Conservation (phyloP, 2,888 invertebrate genomes). For the Laspeyria flexula region DNA sequence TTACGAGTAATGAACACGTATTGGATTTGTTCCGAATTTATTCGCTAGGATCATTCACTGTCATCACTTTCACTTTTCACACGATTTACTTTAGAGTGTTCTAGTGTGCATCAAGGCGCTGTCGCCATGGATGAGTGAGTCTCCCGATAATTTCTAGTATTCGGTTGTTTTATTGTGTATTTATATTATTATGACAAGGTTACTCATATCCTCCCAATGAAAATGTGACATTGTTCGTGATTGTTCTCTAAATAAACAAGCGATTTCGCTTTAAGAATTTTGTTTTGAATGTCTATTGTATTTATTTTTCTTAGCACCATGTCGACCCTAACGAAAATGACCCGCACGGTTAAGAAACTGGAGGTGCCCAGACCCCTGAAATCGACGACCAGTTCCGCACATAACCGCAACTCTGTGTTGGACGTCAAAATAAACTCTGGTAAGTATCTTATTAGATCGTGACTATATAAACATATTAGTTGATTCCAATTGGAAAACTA, state of each 20-base stretch:
- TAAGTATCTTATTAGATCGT: constrained; percentile 56
- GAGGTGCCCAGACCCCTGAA: constrained; percentile 92
- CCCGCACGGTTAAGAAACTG: constrained; percentile 90
- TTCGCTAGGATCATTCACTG: constrained; percentile 84
- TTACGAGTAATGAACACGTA: constrained; percentile 85
- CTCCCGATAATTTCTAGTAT: constrained; percentile 61
- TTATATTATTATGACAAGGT: constrained; percentile 66
- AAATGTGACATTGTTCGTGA: constrained; percentile 62
- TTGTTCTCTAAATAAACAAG: constrained; percentile 34
- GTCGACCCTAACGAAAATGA: constrained; percentile 88
- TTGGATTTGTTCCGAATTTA: constrained; percentile 84
- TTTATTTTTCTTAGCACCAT: constrained; percentile 69
- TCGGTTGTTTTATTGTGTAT: constrained; percentile 66
- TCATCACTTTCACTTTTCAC: constrained; percentile 85
- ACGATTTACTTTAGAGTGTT: constrained; percentile 77
- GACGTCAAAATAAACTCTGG: constrained; percentile 85
- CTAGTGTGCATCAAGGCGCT: constrained; percentile 71
- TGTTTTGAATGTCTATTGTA: constrained; percentile 40
- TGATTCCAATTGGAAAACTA: constrained; percentile 8
- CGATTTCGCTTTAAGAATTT: constrained; percentile 10
- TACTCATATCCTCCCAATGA: constrained; percentile 68
- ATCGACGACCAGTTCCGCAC: constrained; percentile 85
- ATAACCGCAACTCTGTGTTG: constrained; percentile 81
- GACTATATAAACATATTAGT: background rate
- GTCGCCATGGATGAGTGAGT: constrained; percentile 85